A percentile compares a stretch with the other conserved stretches of the same genome.
Evolutionary conservation across 2,797 vertebrate species (phyloP).

Genomic region (Zenarchopterus dispar): DNA sequence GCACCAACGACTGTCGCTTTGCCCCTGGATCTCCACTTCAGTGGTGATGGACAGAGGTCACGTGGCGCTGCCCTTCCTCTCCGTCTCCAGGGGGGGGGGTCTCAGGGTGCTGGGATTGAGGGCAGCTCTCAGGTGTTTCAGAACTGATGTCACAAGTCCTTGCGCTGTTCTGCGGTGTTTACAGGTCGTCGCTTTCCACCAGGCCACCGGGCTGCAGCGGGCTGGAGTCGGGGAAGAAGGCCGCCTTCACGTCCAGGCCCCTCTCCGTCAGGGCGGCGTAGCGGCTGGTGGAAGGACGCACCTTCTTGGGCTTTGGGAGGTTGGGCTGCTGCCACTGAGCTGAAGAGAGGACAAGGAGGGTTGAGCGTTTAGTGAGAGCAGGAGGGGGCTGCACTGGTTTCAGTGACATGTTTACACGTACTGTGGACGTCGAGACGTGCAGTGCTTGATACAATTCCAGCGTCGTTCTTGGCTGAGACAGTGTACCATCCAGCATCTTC

Average conservation of each 20-base stretch:
- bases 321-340: conserved; percentile 97
- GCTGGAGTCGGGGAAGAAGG: conserved; percentile 95
- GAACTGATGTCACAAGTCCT: neutral
- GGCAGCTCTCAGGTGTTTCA: conserved; percentile 26
- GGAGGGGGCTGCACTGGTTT: neutral
- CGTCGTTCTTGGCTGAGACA: conserved; percentile 97
- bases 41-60: conserved; percentile 30
- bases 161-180: conserved; percentile 41
- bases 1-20: conserved; percentile 31
- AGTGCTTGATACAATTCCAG: conserved; percentile 96
- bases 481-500: conserved; percentile 98
- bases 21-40: conserved; percentile 42
- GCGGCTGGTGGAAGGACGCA: conserved; percentile 94
- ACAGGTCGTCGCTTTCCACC: conserved; percentile 98
- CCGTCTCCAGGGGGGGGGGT: conserved; percentile 30
- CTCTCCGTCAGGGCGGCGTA: conserved; percentile 96
- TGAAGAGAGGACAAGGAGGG: conserved; percentile 46
- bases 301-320: conserved; percentile 92
- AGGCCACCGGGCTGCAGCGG: conserved; percentile 88
- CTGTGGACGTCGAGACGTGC: conserved; percentile 93
- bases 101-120: conserved; percentile 30
- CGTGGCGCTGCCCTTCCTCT: conserved; percentile 20
- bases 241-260: conserved; percentile 97
- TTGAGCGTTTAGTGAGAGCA: neutral
- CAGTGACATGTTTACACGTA: conserved; percentile 72